Percentiles rank a stretch among this genome's conserved stretches.
These are phyloP conservation scores for Melanchra persicariae DNA, from an alignment of 2,888 invertebrate species.

Conservation along the genomic window DNA sequence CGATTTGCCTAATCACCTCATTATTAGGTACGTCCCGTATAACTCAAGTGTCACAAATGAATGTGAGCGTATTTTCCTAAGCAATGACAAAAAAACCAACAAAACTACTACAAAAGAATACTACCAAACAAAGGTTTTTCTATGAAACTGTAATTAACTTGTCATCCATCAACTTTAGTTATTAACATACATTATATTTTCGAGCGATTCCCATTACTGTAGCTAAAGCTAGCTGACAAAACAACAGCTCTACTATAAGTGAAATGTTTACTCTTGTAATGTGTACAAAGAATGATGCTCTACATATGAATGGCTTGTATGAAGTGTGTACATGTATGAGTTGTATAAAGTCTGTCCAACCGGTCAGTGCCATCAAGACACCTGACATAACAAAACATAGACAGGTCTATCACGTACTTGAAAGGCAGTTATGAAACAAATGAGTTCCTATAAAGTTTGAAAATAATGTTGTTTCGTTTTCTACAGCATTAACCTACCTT, in stretches of 20 bases:
- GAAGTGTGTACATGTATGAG: not conserved
- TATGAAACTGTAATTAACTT: slow-evolving; percentile 16
- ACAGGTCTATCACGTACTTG: slow-evolving; percentile 11
- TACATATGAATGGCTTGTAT: slow-evolving; percentile 2
- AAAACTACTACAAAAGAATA: not conserved
- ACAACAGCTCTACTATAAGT: not conserved
- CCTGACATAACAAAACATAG: not conserved
- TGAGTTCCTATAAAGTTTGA: not conserved
- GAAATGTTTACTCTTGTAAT: slow-evolving; percentile 10
- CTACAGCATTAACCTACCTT: not conserved
- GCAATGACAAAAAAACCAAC: slow-evolving; percentile 15
- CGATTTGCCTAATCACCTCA: not conserved
- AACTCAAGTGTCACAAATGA: not conserved
- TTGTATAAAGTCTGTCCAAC: not conserved
- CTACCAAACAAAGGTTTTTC: slow-evolving; percentile 8
- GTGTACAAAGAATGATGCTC: slow-evolving; percentile 35
- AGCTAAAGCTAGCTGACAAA: not conserved
- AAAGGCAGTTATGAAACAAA: not conserved
- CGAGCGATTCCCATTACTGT: not conserved
- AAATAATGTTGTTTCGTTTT: not conserved
- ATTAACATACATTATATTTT: slow-evolving; percentile 11
- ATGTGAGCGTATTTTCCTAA: slow-evolving; percentile 8
- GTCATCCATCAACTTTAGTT: not conserved
- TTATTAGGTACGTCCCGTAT: not conserved
- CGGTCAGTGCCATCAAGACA: slow-evolving; percentile 10